phyloP scores from a whole-genome alignment of 2,888 invertebrate species.

The Digitonthophagus gazella region DNA sequence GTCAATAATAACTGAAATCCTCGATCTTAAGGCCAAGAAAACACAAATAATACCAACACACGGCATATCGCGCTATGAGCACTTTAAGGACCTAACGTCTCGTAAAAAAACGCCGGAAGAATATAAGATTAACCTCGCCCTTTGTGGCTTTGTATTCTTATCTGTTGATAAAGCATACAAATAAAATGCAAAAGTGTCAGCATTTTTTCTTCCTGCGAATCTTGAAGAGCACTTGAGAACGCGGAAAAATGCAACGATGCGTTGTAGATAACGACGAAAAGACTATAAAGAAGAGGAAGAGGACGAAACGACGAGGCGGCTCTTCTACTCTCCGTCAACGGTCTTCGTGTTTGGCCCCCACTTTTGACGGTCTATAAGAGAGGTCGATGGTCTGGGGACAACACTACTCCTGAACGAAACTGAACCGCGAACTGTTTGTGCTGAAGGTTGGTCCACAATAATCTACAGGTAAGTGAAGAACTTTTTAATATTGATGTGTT shows the following conservation, averaged over 20 bases:
- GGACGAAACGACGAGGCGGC: slow-evolving; percentile 28
- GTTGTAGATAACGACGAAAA: not conserved
- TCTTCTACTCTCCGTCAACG: slow-evolving; percentile 15
- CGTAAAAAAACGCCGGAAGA: not conserved
- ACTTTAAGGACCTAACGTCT: too few relatives aligned
- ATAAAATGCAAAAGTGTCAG: not conserved
- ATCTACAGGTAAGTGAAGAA: not conserved
- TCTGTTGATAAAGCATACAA: not conserved
- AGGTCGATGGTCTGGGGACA: slow-evolving; percentile 47
- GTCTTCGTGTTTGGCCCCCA: slow-evolving; percentile 40
- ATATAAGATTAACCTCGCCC: not conserved
- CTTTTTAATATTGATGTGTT: too few relatives aligned
- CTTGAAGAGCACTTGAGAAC: too few relatives aligned
- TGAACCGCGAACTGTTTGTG: slow-evolving; percentile 27
- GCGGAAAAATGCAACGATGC: not conserved
- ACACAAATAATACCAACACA: too few relatives aligned
- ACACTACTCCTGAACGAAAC: slow-evolving; percentile 30
- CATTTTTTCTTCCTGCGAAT: too few relatives aligned
- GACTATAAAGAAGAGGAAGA: slow-evolving; percentile 20
- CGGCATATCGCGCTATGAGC: too few relatives aligned
- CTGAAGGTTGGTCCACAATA: not conserved
- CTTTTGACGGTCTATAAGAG: slow-evolving; percentile 46
- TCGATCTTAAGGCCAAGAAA: not conserved
- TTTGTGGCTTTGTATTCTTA: not conserved
- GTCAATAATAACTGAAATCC: not conserved